Evolutionary conservation across 2,888 invertebrate species (phyloP).

Genomic region (Agonum fuliginosum): DNA sequence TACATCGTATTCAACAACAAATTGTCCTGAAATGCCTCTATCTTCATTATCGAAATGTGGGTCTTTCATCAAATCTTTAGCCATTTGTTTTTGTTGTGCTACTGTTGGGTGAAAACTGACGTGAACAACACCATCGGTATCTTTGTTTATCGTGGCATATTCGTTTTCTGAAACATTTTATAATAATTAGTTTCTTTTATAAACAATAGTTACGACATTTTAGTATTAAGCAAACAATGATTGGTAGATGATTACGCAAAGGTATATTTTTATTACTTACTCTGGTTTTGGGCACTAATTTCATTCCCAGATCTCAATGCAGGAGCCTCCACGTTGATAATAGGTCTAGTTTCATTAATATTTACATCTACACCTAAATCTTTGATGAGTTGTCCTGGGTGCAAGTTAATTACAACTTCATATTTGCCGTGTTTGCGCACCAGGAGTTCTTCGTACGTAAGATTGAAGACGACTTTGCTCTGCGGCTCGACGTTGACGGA

Average conservation of each 20-base stretch:
- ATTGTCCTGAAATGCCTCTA: slow-evolving; percentile 75
- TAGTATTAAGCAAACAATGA: too few relatives aligned
- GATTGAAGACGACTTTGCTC: slow-evolving; percentile 79
- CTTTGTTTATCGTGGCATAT: slow-evolving; percentile 38
- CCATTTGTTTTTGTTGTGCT: slow-evolving; percentile 51
- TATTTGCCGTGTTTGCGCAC: slow-evolving; percentile 80
- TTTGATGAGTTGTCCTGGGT: slow-evolving; percentile 80
- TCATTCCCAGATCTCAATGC: slow-evolving; percentile 80
- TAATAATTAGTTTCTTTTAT: neutral
- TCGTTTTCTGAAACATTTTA: slow-evolving; percentile 23
- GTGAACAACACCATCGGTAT: slow-evolving; percentile 21
- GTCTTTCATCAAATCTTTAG: neutral
- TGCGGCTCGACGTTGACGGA: slow-evolving; percentile 80
- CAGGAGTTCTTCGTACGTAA: slow-evolving; percentile 84
- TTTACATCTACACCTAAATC: slow-evolving; percentile 79
- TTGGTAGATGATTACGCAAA: too few relatives aligned
- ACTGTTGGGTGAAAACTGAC: slow-evolving; percentile 37
- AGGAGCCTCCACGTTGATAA: slow-evolving; percentile 78
- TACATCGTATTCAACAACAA: slow-evolving; percentile 79
- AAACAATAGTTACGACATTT: neutral
- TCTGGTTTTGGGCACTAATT: slow-evolving; percentile 68
- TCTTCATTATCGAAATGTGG: neutral
- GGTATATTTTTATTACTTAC: too few relatives aligned
- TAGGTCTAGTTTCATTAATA: slow-evolving; percentile 78
- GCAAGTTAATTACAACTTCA: slow-evolving; percentile 81